Conservation (phyloP, 2,113 vertebrate species). For the Halichoeres trimaculatus region DNA sequence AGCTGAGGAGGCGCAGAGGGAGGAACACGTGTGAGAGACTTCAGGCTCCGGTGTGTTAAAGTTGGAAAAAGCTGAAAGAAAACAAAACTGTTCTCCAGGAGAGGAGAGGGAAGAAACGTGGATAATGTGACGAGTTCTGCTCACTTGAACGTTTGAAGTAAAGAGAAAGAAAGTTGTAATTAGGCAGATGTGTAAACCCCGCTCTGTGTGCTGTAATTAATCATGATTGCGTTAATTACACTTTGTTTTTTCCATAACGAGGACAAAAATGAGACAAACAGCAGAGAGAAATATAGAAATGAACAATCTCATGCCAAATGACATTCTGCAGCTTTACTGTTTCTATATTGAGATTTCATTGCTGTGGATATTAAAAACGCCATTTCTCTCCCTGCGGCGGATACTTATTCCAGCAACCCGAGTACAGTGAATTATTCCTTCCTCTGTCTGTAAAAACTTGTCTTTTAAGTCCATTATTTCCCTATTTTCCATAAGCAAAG, state of each 20-base stretch:
- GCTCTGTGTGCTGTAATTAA: constrained; percentile 70
- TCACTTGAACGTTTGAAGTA: constrained; percentile 44
- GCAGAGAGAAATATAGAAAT: constrained; percentile 47
- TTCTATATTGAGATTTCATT: constrained; percentile 66
- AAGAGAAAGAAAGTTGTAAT: constrained; percentile 72
- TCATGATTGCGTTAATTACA: constrained; percentile 81
- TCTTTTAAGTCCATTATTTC: constrained; percentile 78
- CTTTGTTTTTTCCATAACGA: constrained; percentile 76
- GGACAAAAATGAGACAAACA: constrained; percentile 53
- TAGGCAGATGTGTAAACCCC: constrained; percentile 77
- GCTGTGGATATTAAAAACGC: constrained; percentile 80
- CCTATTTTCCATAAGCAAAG: constrained; percentile 76
- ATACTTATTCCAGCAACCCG: constrained; percentile 68
- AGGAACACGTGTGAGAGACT: constrained; percentile 30
- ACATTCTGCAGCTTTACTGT: constrained; percentile 40
- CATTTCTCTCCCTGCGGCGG: constrained; percentile 69
- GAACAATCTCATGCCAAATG: constrained; percentile 51
- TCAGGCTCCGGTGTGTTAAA: constrained; percentile 9
- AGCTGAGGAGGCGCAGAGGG: constrained; percentile 16
- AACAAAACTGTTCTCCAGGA: not conserved
- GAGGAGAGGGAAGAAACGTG: not conserved
- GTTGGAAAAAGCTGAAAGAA: not conserved
- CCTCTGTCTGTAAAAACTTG: constrained; percentile 68
- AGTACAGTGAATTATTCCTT: constrained; percentile 66
- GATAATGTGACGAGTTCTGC: constrained; percentile 44